A percentile compares a stretch with the other conserved stretches of the same genome.
Evolutionary conservation across 2,888 invertebrate species (phyloP).

Genomic region (Lacanobia wlatinum): DNA sequence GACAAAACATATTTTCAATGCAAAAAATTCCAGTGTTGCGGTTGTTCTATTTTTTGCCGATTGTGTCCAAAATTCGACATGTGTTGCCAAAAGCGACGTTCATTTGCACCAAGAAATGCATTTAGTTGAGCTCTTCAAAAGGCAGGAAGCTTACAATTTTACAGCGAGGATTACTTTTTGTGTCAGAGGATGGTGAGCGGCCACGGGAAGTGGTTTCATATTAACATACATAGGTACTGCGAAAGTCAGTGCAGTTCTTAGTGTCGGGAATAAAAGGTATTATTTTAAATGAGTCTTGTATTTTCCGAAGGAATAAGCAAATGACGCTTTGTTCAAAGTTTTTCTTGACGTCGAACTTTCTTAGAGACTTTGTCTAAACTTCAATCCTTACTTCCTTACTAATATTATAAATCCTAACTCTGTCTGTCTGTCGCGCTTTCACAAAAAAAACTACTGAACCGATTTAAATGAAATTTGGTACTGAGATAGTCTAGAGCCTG

Average conservation of each 20-base stretch:
- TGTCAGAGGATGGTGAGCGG: constrained; percentile 49
- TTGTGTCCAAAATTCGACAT: constrained; percentile 21
- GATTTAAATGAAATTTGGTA: no score
- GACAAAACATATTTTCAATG: not conserved
- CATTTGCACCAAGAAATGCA: constrained; percentile 14
- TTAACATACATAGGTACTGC: constrained; percentile 40
- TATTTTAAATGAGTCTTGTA: not conserved
- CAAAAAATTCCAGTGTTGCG: not conserved
- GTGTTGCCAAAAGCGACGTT: constrained; percentile 22
- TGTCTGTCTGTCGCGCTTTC: no score
- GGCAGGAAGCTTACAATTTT: constrained; percentile 55
- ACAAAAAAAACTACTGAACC: no score
- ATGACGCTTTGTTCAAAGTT: not conserved
- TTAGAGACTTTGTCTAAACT: no score
- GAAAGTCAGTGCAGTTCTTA: constrained; percentile 4
- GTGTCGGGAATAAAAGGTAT: not conserved
- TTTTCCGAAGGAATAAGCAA: not conserved
- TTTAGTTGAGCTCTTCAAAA: constrained; percentile 32
- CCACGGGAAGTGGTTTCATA: constrained; percentile 45
- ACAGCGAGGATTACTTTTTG: constrained; percentile 43
- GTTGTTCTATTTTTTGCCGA: constrained; percentile 21
- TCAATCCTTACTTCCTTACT: no score
- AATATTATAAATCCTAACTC: no score
- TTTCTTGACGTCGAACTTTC: not conserved
- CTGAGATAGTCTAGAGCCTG: no score